Percentiles rank a stretch among this genome's conserved stretches.
phyloP scores from a whole-genome alignment of 2,113 vertebrate species.

The Ciconia boyciana region DNA sequence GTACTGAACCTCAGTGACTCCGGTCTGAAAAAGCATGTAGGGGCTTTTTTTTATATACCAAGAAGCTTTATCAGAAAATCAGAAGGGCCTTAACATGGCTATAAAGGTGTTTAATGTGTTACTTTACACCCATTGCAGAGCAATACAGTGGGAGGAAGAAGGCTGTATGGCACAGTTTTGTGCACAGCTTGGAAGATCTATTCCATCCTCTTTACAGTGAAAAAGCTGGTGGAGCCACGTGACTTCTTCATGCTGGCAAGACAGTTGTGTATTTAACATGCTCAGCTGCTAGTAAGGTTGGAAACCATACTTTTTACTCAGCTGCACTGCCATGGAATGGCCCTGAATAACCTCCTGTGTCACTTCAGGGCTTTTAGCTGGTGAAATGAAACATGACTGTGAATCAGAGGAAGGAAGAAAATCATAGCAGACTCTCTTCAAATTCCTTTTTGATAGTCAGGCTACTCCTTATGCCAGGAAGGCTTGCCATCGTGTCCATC shows the following conservation, averaged over 20 bases:
- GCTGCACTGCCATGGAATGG: neutral
- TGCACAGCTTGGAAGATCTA: conserved; percentile 16
- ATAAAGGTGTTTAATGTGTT: neutral
- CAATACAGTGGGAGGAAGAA: neutral
- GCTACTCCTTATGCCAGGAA: neutral
- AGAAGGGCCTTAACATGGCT: neutral
- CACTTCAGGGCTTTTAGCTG: conserved; percentile 38
- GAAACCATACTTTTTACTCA: conserved; percentile 22
- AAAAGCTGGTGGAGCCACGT: neutral
- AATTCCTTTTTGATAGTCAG: neutral
- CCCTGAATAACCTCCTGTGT: conserved; percentile 51
- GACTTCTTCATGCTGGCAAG: conserved; percentile 16
- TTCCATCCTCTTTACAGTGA: neutral
- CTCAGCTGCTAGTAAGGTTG: conserved; percentile 6
- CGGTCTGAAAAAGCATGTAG: neutral
- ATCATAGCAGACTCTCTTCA: neutral
- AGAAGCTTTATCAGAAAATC: neutral
- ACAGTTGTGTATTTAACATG: conserved; percentile 32
- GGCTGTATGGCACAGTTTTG: neutral
- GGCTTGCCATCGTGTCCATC: neutral
- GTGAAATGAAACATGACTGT: conserved; percentile 5
- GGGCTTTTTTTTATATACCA: neutral
- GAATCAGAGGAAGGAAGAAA: neutral
- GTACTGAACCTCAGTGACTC: neutral
- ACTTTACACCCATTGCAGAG: neutral